phyloP scores from a whole-genome alignment of 2,797 vertebrate species.

The Tadarida brasiliensis region DNA sequence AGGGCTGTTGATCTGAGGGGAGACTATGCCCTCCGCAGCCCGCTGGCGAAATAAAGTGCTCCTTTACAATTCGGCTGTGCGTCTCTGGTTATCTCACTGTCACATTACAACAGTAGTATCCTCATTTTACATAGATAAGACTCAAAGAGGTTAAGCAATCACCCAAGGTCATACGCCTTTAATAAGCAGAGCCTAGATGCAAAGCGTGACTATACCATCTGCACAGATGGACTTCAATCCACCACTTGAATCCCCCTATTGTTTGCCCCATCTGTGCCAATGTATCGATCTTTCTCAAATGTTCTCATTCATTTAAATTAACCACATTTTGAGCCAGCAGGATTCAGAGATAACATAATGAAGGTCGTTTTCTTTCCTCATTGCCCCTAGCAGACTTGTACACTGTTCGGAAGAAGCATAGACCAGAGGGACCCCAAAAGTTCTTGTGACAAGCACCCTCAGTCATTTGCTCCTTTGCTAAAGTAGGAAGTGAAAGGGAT shows the following conservation, averaged over 20 bases:
- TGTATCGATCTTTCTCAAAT: not conserved
- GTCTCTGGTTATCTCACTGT: too few species aligned
- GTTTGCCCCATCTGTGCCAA: not conserved
- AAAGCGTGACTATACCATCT: not conserved
- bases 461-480: not conserved
- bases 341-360: not conserved
- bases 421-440: not conserved
- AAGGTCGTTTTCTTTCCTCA: not conserved
- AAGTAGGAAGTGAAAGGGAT: not conserved
- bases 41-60: too few species aligned
- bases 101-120: too few species aligned
- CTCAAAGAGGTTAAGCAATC: not conserved
- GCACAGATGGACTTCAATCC: not conserved
- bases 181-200: not conserved
- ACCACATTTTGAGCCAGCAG: not conserved
- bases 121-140: constrained; percentile 18
- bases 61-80: too few species aligned
- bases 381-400: not conserved
- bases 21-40: too few species aligned
- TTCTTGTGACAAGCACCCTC: not conserved
- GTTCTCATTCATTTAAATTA: constrained; percentile 8
- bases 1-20: too few species aligned
- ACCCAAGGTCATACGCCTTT: not conserved
- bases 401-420: not conserved
- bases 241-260: not conserved